These are phyloP conservation scores for Oopsacas minuta DNA, from an alignment of 37 sponge, comb jelly and placozoan species.

Conservation along the genomic window DNA sequence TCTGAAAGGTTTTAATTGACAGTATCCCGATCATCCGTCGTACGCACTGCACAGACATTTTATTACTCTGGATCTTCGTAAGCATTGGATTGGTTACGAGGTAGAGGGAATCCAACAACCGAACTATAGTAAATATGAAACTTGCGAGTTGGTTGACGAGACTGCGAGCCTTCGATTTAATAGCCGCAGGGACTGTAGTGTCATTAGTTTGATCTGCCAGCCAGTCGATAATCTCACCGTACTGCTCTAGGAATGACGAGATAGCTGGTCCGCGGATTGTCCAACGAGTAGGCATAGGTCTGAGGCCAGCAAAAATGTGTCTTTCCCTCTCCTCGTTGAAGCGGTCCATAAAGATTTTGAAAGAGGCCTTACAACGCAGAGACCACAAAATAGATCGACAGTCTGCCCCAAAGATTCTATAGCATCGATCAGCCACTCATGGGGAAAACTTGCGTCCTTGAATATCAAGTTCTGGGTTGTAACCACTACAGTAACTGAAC, in stretches of 20 bases:
- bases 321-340: conserved; percentile 15
- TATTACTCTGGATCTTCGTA: background rate
- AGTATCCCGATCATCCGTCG: conserved; percentile 5
- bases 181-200: conserved; percentile 17
- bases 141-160: background rate
- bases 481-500: conserved; percentile 19
- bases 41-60: conserved; percentile 10
- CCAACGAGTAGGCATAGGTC: conserved; percentile 18
- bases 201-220: conserved; percentile 10
- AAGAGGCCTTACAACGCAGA: background rate
- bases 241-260: conserved; percentile 18
- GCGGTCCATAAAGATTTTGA: conserved; percentile 8
- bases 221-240: conserved; percentile 19
- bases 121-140: background rate
- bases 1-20: conserved; percentile 2
- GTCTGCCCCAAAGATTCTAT: conserved; percentile 10
- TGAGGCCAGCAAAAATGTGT: background rate
- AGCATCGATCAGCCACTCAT: conserved; percentile 6
- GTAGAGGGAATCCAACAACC: conserved; percentile 16
- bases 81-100: background rate
- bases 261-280: conserved; percentile 18
- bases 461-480: background rate
- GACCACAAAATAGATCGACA: conserved; percentile 16
- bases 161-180: conserved; percentile 17
- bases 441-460: conserved; percentile 13